Base-by-base conservation (phyloP, 2,797 vertebrate species). In the Danio aesculapii region DNA sequence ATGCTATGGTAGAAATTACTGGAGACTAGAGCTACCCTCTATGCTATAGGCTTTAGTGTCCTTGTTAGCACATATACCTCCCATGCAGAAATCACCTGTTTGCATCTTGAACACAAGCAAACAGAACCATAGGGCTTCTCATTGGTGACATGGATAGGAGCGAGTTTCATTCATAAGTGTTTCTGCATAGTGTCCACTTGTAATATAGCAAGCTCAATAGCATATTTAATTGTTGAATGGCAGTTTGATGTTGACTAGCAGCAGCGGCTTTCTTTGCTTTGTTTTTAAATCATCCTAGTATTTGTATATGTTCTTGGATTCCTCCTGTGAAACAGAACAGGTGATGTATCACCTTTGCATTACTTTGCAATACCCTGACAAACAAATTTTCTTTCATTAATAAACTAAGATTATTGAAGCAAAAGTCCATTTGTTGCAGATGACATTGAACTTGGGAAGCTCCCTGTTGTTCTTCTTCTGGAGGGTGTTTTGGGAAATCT, bases 401-500 rank as follows among this genome's bases (percentile, higher is more conserved):
- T 44, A 19, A 44, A n/a, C 57, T 41, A 13, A 62, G 1, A 12
- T 59, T 30, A 30, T 47, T 61, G 72, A 16, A 30, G 30, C 30
- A 30, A 30, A 30, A 30, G 47, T 49, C 19, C 4, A 67, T 16
- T 47, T 47, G 14, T 43, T 77, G 21, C 44, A 58, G 10, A 49
- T 21, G 11, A 10, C 6, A 0, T 47, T 47, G 53, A 68, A 49
- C 43, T 16, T 68, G 17, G 58, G 49, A 73, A 55, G 21, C 44
- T 17, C 53, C 9, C n/a, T 49, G 49, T 59, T 46, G 52, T 47
- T 52, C 16, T 2, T 69, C 16, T 72, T 50, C 49, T 72, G 52
- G 55, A 9, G 77, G 59, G 64, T 68, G 30, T 58, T 13, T 66
- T n/a, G 69, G 47, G 64, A 68, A 79, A 64, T 76, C 57, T 57